Percentiles rank a stretch among this genome's conserved stretches.
phyloP scores from a whole-genome alignment of 2,797 vertebrate species.

The Anguilla anguilla region DNA sequence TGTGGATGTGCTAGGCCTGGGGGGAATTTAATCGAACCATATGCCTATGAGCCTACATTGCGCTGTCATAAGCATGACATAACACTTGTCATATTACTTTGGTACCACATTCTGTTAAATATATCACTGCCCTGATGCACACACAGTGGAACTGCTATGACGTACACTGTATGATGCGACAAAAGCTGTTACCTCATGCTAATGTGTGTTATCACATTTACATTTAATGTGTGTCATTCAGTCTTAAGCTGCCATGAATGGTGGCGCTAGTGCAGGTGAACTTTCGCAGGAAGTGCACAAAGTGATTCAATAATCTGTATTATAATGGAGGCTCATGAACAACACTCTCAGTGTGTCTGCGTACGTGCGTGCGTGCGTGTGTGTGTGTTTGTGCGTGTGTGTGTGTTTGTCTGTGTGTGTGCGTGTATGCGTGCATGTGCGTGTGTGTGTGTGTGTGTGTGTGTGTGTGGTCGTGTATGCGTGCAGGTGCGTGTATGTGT shows the following conservation, averaged over 20 bases:
- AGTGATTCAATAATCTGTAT: too few species aligned
- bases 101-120: neutral
- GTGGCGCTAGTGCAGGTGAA: neutral
- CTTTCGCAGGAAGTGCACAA: too few species aligned
- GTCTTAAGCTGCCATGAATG: neutral
- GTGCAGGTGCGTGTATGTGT: conserved; percentile 17
- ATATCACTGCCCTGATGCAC: neutral
- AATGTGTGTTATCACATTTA: neutral
- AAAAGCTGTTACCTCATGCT: neutral
- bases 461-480: conserved; percentile 33
- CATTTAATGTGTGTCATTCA: neutral
- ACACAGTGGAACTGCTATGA: neutral
- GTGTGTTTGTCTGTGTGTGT: neutral
- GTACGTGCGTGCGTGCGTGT: neutral
- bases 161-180: neutral
- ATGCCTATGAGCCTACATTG: too few species aligned
- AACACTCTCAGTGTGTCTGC: neutral
- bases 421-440: neutral
- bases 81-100: too few species aligned
- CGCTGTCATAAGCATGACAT: too few species aligned
- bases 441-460: neutral
- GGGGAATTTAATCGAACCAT: too few species aligned
- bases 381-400: neutral
- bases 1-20: neutral
- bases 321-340: too few species aligned